These are phyloP conservation scores for Caranx melampygus DNA, from an alignment of 2,113 vertebrate species.

Conservation along the genomic window DNA sequence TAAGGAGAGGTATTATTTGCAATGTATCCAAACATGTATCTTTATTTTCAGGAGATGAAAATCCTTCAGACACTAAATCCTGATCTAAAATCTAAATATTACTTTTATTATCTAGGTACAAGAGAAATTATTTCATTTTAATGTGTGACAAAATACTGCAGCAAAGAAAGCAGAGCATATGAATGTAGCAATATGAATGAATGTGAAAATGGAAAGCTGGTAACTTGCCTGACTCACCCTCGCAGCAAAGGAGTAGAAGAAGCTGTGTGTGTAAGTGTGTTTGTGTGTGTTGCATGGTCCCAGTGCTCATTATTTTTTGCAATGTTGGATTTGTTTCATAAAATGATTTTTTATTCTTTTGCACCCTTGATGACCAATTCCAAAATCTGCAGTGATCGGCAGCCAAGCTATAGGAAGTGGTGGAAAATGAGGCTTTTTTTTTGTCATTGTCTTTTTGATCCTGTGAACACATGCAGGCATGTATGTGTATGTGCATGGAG, in stretches of 20 bases:
- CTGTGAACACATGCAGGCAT: slow-evolving; percentile 60
- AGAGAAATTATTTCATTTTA: background rate
- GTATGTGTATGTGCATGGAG: slow-evolving; percentile 54
- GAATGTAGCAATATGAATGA: slow-evolving; percentile 11
- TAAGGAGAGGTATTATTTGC: background rate
- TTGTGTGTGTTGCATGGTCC: background rate
- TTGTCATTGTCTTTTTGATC: background rate
- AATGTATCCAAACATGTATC: background rate
- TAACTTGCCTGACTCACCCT: slow-evolving; percentile 43
- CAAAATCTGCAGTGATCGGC: slow-evolving; percentile 8
- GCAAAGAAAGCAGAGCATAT: slow-evolving; percentile 16
- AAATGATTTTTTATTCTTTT: background rate
- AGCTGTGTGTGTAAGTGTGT: background rate
- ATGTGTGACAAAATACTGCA: background rate
- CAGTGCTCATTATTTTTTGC: background rate
- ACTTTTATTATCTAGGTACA: background rate
- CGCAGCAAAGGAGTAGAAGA: background rate
- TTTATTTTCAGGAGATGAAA: background rate
- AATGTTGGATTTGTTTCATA: background rate
- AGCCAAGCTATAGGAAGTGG: slow-evolving; percentile 41
- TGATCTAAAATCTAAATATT: background rate
- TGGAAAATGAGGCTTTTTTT: slow-evolving; percentile 46
- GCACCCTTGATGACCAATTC: background rate
- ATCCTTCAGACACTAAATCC: background rate
- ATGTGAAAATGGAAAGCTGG: slow-evolving; percentile 20